Base-by-base conservation (phyloP, 2,888 invertebrate species). In the Eurytoma californica region DNA sequence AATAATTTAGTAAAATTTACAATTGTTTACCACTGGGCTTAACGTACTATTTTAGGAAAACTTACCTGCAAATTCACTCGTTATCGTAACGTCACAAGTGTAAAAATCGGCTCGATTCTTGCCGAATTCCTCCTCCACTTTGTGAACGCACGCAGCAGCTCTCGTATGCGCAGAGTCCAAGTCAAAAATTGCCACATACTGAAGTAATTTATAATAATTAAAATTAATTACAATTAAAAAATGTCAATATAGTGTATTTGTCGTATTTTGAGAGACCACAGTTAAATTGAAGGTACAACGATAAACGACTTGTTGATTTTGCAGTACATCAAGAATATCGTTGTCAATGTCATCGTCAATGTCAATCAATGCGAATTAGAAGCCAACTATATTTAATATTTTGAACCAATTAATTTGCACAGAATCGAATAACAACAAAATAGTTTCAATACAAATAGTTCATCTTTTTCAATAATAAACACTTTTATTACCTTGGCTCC, bases 1-100 rank as follows among this genome's bases (percentile, higher is more conserved):
- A 30, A 76, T 49, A 69, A 68, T 60, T 24, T 57, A 68, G 9
- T 3, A 28, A 12, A 3, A 3, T 67, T 60, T 51, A 24, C 39
- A 7, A 39, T 3, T 12, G 57, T 20, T 2, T 16, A 20, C 18
- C 18, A 16, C 14, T 60, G 30, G 1, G 18, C 49, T 24, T 53
- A n/a, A 13, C 16, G 4, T 18, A 24, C 9, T 13, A 20, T 16
- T 53, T 30, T 7, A 30, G 3, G n/a, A n/a, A 16, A 61, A 55
- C 55, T 16, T 66, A 82, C 82, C 82, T 65, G 82, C 82, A 30
- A 82, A 82, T 66, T 82, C 82, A 20, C 77, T 82, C 2, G 24
- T 28, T 30, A 73, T 90, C 0, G 91, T 91, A n/a, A 93, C 92
- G 69, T 93, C 92, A 77, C 92, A 91, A 82, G 90, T 91, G 16